phyloP scores from a whole-genome alignment of 2,888 invertebrate genomes.

The Trachelus tabidus region DNA sequence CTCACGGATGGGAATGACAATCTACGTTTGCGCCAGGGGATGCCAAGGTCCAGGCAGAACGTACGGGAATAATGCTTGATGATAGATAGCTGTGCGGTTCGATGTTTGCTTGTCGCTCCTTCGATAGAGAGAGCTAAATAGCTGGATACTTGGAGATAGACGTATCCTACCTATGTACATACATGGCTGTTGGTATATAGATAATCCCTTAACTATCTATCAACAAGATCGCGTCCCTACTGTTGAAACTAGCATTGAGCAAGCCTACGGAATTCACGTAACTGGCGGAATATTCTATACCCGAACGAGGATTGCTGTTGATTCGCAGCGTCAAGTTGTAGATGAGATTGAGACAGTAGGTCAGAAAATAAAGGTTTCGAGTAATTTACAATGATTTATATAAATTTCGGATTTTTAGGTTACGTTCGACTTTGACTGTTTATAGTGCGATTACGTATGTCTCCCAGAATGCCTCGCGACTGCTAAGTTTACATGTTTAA shows the following conservation, averaged over 20 bases:
- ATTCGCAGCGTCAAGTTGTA: not conserved
- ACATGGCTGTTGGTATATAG: not conserved
- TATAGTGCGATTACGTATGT: not conserved
- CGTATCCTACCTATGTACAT: not conserved
- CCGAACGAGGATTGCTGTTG: not conserved
- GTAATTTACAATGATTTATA: too few species aligned
- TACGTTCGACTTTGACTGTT: too few species aligned
- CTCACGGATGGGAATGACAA: conserved; percentile 5
- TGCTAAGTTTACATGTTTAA: too few species aligned
- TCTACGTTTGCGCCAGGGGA: not conserved
- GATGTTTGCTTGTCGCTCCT: not conserved
- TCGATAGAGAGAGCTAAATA: not conserved
- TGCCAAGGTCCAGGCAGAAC: not conserved
- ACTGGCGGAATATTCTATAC: not conserved
- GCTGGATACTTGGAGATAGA: not conserved
- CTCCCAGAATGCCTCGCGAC: not conserved
- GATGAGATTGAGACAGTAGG: too few species aligned
- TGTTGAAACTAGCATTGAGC: not conserved
- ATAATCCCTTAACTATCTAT: not conserved
- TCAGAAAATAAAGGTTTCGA: too few species aligned
- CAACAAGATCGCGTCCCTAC: not conserved
- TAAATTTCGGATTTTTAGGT: too few species aligned
- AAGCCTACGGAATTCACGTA: not conserved
- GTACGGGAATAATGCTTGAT: not conserved
- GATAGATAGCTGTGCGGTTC: not conserved